phyloP scores from a whole-genome alignment of 2,888 invertebrate genomes.

The Platycnemis pennipes region DNA sequence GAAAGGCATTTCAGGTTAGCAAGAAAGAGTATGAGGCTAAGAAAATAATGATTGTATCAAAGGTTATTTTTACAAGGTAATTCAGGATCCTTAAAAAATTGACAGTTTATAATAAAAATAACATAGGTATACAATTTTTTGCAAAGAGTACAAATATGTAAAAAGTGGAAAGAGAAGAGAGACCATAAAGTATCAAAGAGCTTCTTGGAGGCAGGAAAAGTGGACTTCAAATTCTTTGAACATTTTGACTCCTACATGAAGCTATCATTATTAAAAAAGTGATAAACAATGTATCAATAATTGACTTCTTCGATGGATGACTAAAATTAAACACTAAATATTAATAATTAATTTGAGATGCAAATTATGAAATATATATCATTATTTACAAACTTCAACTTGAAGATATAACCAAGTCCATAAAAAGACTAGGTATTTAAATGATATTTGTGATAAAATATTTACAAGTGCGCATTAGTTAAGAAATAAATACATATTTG shows the following conservation, averaged over 20 bases:
- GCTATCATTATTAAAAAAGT: constrained; percentile 5
- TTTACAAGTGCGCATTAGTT: not conserved
- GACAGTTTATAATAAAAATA: constrained; percentile 30
- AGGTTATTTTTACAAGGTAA: constrained; percentile 22
- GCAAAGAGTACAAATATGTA: constrained; percentile 25
- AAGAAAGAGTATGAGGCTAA: not conserved
- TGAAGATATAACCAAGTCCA: not conserved
- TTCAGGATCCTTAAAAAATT: not conserved
- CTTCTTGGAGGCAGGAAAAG: constrained; percentile 5
- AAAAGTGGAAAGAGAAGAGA: constrained; percentile 29
- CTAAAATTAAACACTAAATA: not conserved
- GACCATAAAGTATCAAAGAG: not conserved
- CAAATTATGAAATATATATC: constrained; percentile 1
- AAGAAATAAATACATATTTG: not conserved
- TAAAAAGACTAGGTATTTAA: not conserved
- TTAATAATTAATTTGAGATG: not conserved
- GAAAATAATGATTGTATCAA: constrained; percentile 58
- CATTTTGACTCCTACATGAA: not conserved
- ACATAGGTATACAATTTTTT: not conserved
- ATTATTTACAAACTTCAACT: not conserved
- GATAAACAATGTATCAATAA: not conserved
- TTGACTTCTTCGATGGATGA: constrained; percentile 36
- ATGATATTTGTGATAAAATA: not conserved
- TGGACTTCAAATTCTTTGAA: not conserved
- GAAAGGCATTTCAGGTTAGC: constrained; percentile 42